A percentile compares a stretch with the other conserved stretches of the same genome.
These are phyloP conservation scores for Botia almorhae DNA, from an alignment of 2,797 vertebrate genomes.

Conservation along the genomic window DNA sequence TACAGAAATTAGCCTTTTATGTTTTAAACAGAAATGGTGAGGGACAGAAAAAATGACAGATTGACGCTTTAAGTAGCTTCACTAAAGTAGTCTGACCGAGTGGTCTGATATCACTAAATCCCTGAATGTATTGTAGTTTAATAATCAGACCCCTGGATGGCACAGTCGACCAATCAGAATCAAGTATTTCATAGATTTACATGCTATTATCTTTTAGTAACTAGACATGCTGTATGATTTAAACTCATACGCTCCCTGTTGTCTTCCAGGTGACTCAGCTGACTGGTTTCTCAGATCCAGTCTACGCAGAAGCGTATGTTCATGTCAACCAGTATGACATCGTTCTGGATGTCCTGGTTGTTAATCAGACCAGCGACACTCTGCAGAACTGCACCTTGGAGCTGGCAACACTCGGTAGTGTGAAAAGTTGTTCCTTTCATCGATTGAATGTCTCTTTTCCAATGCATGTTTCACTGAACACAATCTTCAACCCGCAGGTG, in stretches of 20 bases:
- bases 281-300: constrained; percentile 97
- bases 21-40: too few relatives aligned
- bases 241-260: constrained; percentile 33
- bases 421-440: constrained; percentile 46
- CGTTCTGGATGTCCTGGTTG: constrained; percentile 95
- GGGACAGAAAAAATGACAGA: too few relatives aligned
- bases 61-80: background rate
- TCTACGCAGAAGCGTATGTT: constrained; percentile 97
- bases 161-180: background rate
- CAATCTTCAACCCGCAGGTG: constrained; percentile 76
- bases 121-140: background rate
- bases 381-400: constrained; percentile 97
- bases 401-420: constrained; percentile 96
- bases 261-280: constrained; percentile 90
- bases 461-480: background rate
- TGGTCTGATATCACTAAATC: background rate
- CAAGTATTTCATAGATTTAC: background rate
- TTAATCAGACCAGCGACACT: constrained; percentile 98
- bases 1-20: too few relatives aligned
- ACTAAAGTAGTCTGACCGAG: background rate
- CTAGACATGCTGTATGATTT: background rate
- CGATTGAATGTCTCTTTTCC: background rate
- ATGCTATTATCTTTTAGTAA: background rate
- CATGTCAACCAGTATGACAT: constrained; percentile 99
- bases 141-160: background rate